These are phyloP conservation scores for Acleris literana DNA, from an alignment of 2,888 invertebrate genomes.

Conservation along the genomic window DNA sequence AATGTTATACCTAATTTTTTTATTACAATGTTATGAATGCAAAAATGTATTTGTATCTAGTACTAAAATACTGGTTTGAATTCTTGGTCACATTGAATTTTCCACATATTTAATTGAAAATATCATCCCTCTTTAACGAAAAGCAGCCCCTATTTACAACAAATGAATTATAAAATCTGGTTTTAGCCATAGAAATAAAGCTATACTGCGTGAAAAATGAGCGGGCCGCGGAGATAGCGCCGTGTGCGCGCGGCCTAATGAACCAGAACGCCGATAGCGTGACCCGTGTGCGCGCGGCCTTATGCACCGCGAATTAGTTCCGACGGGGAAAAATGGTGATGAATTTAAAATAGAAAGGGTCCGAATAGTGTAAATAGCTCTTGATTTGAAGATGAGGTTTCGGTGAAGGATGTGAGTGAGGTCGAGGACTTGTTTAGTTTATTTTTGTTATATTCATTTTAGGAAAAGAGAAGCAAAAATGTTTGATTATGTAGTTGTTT, in stretches of 20 bases:
- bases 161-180: slow-evolving; percentile 19
- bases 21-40: too few relatives aligned
- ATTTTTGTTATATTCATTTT: too few relatives aligned
- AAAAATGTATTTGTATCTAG: too few relatives aligned
- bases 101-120: too few relatives aligned
- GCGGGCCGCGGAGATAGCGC: slow-evolving; percentile 64
- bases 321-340: slow-evolving; percentile 53
- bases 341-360: slow-evolving; percentile 66
- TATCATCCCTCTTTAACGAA: too few relatives aligned
- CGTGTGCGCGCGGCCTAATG: slow-evolving; percentile 67
- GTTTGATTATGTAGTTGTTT: too few relatives aligned
- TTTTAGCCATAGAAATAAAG: slow-evolving; percentile 25
- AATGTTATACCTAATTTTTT: too few relatives aligned
- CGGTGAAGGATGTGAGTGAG: neutral
- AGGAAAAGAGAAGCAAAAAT: too few relatives aligned
- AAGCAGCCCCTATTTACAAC: too few relatives aligned
- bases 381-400: slow-evolving; percentile 4
- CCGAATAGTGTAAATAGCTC: slow-evolving; percentile 15
- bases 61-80: too few relatives aligned
- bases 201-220: slow-evolving; percentile 71
- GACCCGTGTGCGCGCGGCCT: slow-evolving; percentile 64
- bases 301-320: slow-evolving; percentile 50
- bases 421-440: neutral
- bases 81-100: too few relatives aligned
- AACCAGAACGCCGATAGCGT: slow-evolving; percentile 77